Evolutionary conservation across 2,888 invertebrate species (phyloP).

Genomic region (Anorthoa munda): DNA sequence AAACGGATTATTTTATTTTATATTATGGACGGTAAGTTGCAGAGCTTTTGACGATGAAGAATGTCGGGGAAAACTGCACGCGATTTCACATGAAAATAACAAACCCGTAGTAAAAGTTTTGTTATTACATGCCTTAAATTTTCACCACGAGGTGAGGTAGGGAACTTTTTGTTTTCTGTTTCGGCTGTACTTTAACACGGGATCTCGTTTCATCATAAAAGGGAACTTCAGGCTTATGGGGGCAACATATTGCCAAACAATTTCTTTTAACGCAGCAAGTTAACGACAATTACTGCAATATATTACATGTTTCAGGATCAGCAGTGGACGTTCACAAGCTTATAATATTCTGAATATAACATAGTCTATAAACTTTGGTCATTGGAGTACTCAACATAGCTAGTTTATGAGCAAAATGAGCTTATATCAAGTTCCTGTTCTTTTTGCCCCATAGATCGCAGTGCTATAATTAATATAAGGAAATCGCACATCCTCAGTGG

Average conservation of each 20-base stretch:
- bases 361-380: neutral
- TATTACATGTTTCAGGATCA: constrained; percentile 1
- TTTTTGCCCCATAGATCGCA: constrained; percentile 6
- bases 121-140: constrained; percentile 3
- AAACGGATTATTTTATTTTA: constrained; percentile 36
- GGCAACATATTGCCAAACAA: constrained; percentile 1
- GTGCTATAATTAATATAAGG: constrained; percentile 14
- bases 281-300: neutral
- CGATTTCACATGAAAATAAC: constrained; percentile 32
- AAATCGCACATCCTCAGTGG: constrained; percentile 15
- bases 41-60: constrained; percentile 38
- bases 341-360: constrained; percentile 28
- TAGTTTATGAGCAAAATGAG: neutral
- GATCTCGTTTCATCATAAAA: neutral
- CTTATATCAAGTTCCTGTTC: neutral
- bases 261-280: constrained; percentile 5
- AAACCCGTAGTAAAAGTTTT: neutral
- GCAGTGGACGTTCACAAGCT: constrained; percentile 17
- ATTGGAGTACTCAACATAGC: neutral
- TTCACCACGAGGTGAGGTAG: neutral
- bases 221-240: neutral
- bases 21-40: constrained; percentile 19
- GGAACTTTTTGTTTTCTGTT: neutral
- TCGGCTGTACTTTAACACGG: too few relatives aligned
- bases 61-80: constrained; percentile 24